Conservation (phyloP, 2,797 vertebrate species). For the Emydoidea blandingii region DNA sequence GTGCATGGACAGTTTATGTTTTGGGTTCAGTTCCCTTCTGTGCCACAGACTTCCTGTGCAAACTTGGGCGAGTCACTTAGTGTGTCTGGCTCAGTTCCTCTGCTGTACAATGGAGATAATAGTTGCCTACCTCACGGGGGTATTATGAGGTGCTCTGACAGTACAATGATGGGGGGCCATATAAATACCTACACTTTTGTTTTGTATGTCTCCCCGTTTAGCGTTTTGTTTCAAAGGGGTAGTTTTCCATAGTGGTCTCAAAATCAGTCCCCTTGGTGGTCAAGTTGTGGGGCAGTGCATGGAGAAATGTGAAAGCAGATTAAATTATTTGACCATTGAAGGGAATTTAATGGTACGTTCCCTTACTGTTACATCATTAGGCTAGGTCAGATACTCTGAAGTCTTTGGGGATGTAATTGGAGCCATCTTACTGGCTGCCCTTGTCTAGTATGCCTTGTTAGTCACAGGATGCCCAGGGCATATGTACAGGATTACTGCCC, state of each 20-base stretch:
- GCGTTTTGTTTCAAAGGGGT: background rate
- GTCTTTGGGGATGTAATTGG: background rate
- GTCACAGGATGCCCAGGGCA: background rate
- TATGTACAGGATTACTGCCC: background rate
- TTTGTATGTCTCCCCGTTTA: background rate
- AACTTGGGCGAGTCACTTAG: too few relatives aligned
- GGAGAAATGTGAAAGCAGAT: background rate
- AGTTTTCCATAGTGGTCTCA: background rate
- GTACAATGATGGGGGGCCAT: background rate
- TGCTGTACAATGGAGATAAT: background rate
- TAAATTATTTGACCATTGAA: background rate
- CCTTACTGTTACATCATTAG: background rate
- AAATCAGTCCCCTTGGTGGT: background rate
- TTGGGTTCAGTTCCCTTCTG: background rate
- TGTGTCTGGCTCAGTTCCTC: background rate
- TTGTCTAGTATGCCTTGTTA: background rate
- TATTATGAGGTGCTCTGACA: background rate
- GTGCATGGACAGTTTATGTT: slow-evolving; percentile 77
- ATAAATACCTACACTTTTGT: background rate
- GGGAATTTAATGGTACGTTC: background rate
- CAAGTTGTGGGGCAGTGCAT: background rate
- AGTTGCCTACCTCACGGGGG: background rate
- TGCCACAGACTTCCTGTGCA: background rate
- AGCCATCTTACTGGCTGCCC: background rate
- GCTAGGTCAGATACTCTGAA: background rate